Conservation (phyloP, 2,888 invertebrate genomes). For the Rhagonycha fulva region DNA sequence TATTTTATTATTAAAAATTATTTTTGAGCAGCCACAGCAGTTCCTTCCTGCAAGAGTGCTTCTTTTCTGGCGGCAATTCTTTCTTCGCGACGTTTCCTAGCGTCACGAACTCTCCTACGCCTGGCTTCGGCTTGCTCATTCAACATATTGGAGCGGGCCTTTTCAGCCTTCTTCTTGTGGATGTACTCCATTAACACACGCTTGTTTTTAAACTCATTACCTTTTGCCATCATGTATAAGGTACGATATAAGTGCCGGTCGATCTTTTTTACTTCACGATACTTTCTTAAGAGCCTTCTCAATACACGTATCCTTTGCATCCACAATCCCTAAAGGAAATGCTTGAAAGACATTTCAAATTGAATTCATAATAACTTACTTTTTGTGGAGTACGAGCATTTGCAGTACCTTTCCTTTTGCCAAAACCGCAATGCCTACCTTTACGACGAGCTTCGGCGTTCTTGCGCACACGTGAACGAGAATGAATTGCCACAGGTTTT, state of each 20-base stretch:
- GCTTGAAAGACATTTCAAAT: background rate
- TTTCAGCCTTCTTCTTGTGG: slow-evolving; percentile 99
- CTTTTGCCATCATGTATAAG: slow-evolving; percentile 99
- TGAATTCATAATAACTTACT: slow-evolving; percentile 57
- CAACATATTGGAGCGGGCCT: slow-evolving; percentile 95
- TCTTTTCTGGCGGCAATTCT: slow-evolving; percentile 92
- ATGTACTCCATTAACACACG: slow-evolving; percentile 99
- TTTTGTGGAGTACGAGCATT: slow-evolving; percentile 99
- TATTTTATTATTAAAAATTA: background rate
- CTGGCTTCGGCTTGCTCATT: slow-evolving; percentile 98
- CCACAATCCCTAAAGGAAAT: slow-evolving; percentile 70
- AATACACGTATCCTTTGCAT: slow-evolving; percentile 97
- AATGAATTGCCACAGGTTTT: slow-evolving; percentile 99
- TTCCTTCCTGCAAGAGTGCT: slow-evolving; percentile 78
- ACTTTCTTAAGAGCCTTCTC: slow-evolving; percentile 92
- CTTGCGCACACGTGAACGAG: slow-evolving; percentile 95
- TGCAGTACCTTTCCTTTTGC: slow-evolving; percentile 99
- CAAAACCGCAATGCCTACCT: slow-evolving; percentile 97
- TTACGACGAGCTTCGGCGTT: slow-evolving; percentile 97
- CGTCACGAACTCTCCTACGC: slow-evolving; percentile 94
- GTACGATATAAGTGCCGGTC: slow-evolving; percentile 98
- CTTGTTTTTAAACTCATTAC: slow-evolving; percentile 98
- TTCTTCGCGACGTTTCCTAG: slow-evolving; percentile 95
- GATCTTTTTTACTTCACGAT: slow-evolving; percentile 97
- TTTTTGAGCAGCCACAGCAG: background rate